phyloP scores from a whole-genome alignment of 2,888 invertebrate genomes.

The Cryptops parisi region DNA sequence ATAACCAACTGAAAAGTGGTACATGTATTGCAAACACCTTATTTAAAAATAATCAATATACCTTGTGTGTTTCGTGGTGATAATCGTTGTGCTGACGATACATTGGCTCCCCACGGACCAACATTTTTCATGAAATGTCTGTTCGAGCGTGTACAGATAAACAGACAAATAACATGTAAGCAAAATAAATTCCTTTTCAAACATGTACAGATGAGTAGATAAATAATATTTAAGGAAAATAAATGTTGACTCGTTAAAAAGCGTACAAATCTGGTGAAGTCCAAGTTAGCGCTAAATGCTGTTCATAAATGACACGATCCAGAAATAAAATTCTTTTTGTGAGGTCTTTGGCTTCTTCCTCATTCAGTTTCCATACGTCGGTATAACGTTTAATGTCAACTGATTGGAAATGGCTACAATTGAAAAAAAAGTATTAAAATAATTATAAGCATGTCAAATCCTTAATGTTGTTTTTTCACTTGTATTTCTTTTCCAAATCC shows the following conservation, averaged over 20 bases:
- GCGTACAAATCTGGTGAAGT: not conserved
- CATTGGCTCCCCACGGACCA: not conserved
- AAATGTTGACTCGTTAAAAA: not conserved
- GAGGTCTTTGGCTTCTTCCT: not conserved
- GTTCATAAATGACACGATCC: not conserved
- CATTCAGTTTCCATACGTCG: constrained; percentile 9
- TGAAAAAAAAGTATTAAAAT: not conserved
- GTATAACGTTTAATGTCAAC: not conserved
- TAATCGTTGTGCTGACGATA: too few relatives aligned
- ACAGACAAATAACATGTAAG: too few relatives aligned
- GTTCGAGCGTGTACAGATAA: too few relatives aligned
- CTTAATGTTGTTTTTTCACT: too few relatives aligned
- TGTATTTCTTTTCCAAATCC: constrained; percentile 3
- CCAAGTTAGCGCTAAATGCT: constrained; percentile 5
- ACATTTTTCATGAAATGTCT: constrained; percentile 1
- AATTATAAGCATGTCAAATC: not conserved
- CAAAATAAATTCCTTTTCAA: too few relatives aligned
- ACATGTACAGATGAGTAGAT: not conserved
- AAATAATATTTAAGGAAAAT: not conserved
- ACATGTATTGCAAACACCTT: too few relatives aligned
- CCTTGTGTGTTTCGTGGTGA: too few relatives aligned
- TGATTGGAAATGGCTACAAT: constrained; percentile 3
- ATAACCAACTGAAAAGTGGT: too few relatives aligned
- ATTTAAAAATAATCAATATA: too few relatives aligned
- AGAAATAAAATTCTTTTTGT: not conserved